phyloP scores from a whole-genome alignment of 2,113 vertebrate genomes.

The Aptenodytes forsteri region DNA sequence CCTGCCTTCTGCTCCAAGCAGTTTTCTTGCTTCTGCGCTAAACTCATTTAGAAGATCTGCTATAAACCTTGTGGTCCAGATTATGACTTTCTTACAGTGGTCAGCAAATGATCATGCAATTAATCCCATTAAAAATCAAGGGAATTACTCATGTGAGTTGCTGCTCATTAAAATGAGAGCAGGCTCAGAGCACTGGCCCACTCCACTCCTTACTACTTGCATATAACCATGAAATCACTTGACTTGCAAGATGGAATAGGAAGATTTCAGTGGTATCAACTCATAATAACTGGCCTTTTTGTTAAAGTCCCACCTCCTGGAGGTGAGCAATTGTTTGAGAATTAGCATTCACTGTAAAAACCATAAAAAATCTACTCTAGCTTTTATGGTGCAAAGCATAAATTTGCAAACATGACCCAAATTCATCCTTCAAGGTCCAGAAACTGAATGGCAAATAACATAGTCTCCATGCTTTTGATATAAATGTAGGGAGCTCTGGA shows the following conservation, averaged over 20 bases:
- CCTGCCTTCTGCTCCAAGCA: background rate
- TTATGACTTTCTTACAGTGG: background rate
- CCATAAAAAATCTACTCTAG: background rate
- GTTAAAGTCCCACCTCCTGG: background rate
- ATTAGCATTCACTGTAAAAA: background rate
- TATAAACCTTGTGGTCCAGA: background rate
- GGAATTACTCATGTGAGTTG: background rate
- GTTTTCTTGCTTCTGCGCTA: background rate
- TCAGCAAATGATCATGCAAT: background rate
- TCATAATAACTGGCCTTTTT: background rate
- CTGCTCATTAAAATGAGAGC: background rate
- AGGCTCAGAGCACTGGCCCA: background rate
- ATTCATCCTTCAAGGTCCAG: background rate
- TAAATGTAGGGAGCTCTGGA: background rate
- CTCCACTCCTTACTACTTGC: background rate
- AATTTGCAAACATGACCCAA: background rate
- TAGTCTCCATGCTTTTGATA: background rate
- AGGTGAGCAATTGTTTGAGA: background rate
- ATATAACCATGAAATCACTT: background rate
- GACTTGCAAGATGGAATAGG: background rate
- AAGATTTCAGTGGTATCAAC: background rate
- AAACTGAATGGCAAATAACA: background rate
- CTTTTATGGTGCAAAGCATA: background rate
- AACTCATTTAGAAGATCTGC: background rate
- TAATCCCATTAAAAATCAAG: background rate